These are phyloP conservation scores for Eupithecia subfuscata DNA, from an alignment of 2,888 invertebrate genomes.

Conservation along the genomic window DNA sequence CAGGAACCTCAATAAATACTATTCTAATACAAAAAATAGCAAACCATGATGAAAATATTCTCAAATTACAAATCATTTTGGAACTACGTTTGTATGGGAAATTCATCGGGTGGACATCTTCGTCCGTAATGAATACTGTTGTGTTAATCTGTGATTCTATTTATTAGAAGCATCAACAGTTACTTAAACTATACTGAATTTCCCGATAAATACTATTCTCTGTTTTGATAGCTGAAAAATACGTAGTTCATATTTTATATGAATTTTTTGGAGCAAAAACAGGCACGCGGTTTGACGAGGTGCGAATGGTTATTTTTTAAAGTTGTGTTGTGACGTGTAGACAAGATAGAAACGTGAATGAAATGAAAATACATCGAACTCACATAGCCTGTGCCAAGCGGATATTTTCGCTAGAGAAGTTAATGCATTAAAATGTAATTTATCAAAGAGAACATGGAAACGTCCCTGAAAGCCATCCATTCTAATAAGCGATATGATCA, in stretches of 20 bases:
- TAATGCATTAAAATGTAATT: slow-evolving; percentile 58
- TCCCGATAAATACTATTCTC: no score
- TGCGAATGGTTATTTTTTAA: slow-evolving; percentile 1
- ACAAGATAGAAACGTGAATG: slow-evolving; percentile 2
- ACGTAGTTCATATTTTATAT: background rate
- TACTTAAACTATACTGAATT: no score
- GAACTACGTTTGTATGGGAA: no score
- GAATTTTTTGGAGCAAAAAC: background rate
- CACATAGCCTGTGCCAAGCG: slow-evolving; percentile 20
- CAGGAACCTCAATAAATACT: no score
- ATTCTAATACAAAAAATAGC: no score
- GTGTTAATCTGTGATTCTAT: no score
- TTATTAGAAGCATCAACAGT: no score
- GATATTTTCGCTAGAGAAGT: slow-evolving; percentile 38
- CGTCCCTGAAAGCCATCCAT: slow-evolving; percentile 57
- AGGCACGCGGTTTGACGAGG: background rate
- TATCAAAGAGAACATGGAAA: slow-evolving; percentile 52
- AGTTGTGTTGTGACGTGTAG: background rate
- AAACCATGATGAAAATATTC: no score
- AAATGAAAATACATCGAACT: background rate
- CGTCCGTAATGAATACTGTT: no score
- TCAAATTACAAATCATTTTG: no score
- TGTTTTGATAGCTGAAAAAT: background rate
- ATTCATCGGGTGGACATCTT: no score
- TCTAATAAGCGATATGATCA: slow-evolving; percentile 55